A percentile compares a stretch with the other conserved stretches of the same genome.
phyloP scores from a whole-genome alignment of 2,797 vertebrate species.

The Enteromius argenteus region DNA sequence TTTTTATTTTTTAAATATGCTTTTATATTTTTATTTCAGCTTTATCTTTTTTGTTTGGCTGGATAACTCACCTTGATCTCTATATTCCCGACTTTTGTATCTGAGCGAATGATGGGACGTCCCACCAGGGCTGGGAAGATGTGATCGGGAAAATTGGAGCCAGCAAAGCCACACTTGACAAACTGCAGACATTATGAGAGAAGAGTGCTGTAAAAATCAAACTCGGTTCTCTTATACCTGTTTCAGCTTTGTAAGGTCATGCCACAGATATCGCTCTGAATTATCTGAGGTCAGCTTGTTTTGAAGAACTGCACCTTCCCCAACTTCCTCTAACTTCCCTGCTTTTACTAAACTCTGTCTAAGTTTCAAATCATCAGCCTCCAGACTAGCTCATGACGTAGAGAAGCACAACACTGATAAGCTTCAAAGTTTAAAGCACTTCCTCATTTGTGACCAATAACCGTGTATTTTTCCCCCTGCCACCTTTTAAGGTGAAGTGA shows the following conservation, averaged over 20 bases:
- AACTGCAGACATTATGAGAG: constrained; percentile 71
- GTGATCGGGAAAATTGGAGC: constrained; percentile 86
- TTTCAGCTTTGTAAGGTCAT: not conserved
- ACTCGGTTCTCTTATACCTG: not conserved
- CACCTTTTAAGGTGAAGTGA: constrained; percentile 76
- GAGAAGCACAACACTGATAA: not conserved
- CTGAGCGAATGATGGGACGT: constrained; percentile 81
- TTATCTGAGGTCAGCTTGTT: not conserved
- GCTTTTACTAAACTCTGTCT: not conserved
- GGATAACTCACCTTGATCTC: constrained; percentile 81
- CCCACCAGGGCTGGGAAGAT: constrained; percentile 86
- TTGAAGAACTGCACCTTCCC: not conserved
- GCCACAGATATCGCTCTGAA: not conserved
- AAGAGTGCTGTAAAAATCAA: not conserved
- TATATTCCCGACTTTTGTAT: constrained; percentile 82
- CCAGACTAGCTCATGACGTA: constrained; percentile 66
- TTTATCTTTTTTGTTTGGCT: not conserved
- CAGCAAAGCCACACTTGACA: constrained; percentile 85
- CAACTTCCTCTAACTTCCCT: not conserved
- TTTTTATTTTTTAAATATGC: not conserved
- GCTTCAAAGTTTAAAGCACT: constrained; percentile 45
- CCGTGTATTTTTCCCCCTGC: constrained; percentile 56
- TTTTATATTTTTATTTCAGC: not conserved
- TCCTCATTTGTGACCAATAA: constrained; percentile 73
- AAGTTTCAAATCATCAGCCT: constrained; percentile 57